Base-by-base conservation (phyloP, 2,888 invertebrate species). In the Mamestra brassicae region DNA sequence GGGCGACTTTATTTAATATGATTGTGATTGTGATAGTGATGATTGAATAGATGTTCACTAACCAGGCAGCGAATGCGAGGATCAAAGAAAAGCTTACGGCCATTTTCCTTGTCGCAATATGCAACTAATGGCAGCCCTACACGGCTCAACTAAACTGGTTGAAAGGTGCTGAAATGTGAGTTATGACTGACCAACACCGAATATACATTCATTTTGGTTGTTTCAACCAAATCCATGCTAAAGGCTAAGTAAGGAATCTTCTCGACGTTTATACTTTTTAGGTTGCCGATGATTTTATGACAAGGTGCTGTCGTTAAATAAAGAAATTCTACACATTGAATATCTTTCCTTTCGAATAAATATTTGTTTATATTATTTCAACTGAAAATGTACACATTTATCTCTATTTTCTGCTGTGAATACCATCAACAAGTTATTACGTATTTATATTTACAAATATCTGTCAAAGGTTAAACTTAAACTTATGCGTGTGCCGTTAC, bases 401-500 rank as follows among this genome's bases (percentile, higher is more conserved):
- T 58, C 58, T 13, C 52, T 54, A 58, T 66, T 78, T 52, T 38
- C n/a, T 50, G 36, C 57, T 78, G 52, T 38, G 36, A 70, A 57
- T 70, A 13, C 54, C 36, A 58, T 58, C 50, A 73, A 63, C 38
- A 54, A 54, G 57, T 47, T 62, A 73, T 62, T 52, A 66, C 34
- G 62, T 13, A 66, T 73, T 52, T 55, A 80, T 64, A 42, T 78
- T 66, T 66, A 50, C 61, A 34, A 38, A 54, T 34, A 58, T n/a
- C 47, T 38, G 55, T 61, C 50, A 79, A 34, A 60, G 66, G 58
- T 62, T 54, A 64, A 42, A n/a, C 42, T 58, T 38, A 26, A 38
- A 50, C 38, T 54, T 62, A 6, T 5, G 7, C 50, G 17, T 76
- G 15, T 47, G n/a, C 15, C 10, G 15, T 68, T 54, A 60, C n/a